Evolutionary conservation across 2,888 invertebrate genomes (phyloP).

Genomic region (Synergus gifuensis): DNA sequence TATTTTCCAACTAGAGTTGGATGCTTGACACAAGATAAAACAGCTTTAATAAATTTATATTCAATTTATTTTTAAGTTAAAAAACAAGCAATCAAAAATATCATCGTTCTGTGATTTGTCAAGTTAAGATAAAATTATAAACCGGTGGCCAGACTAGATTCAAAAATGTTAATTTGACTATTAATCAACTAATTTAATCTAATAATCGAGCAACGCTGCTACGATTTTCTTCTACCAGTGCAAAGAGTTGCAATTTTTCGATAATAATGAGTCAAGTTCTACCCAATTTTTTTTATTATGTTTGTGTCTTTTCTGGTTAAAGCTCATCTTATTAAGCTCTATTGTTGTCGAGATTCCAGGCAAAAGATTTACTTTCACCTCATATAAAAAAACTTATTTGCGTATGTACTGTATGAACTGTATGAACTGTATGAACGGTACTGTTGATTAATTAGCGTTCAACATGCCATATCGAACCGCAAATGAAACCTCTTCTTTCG

Average conservation of each 20-base stretch:
- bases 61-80: neutral
- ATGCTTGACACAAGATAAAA: conserved; percentile 2
- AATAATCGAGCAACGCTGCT: neutral
- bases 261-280: neutral
- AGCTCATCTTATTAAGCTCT: neutral
- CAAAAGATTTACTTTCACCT: conserved; percentile 6
- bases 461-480: neutral
- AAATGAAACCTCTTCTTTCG: neutral
- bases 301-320: neutral
- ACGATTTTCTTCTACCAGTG: neutral
- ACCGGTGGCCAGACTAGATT: conserved; percentile 20
- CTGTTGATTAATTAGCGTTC: neutral
- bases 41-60: neutral
- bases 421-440: no score
- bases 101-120: neutral
- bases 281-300: neutral
- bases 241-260: neutral
- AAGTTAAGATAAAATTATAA: neutral
- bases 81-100: conserved; percentile 31
- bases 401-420: no score
- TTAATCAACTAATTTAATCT: neutral
- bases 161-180: conserved; percentile 5
- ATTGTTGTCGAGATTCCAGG: conserved; percentile 5
- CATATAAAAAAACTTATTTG: neutral
- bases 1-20: neutral